Base-by-base conservation (phyloP, 2,888 invertebrate species). In the Unio pictorum region DNA sequence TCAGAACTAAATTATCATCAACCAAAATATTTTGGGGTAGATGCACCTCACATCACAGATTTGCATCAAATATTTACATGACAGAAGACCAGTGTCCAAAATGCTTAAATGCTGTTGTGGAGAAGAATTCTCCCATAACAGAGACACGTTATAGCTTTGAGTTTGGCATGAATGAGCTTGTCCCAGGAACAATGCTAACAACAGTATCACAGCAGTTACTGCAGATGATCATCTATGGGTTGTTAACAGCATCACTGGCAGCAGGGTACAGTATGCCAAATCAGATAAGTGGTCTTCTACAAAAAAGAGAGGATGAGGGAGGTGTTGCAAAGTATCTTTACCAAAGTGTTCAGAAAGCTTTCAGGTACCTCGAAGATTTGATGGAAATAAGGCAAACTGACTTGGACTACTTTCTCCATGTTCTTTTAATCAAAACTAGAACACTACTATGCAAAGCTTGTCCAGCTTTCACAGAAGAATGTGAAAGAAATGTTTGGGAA, bases 391-490 rank as follows among this genome's bases (percentile, higher is more conserved):
- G 59, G 8, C 64, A 68, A 23, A 55, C 55, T 30, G n/a, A 34
- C 6, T 26, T 65, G 23, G 26, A 55, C 11, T 26, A 61, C 20
- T 70, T 73, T n/a, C 58, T 73, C 4, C 73, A 73, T 26, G 30
- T 45, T 54, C 45, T 68, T 23, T 23, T 73, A 8, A 28, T 7
- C 2, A 11, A 66, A 15, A 26, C 30, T n/a, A 60, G 54, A 55
- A 66, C 65, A 17, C 23, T 66, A 0, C 2, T 75, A 1, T 68
- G 30, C 34, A 30, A 66, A 8, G 61, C 56, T 20, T 54, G 23
- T 26, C 7, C 20, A 20, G 7, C 6, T 7, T 20, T 72, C 30
- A 20, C 0, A 5, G 55, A 54, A 18, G n/a, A 7, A 30, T 34
- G 54, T 17, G 65, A 69, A 1, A 18, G 58, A 20, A 6, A 45